Percentiles rank a stretch among this genome's conserved stretches.
phyloP scores from a whole-genome alignment of 1,140 invertebrate species.

The Bombyx mori region DNA sequence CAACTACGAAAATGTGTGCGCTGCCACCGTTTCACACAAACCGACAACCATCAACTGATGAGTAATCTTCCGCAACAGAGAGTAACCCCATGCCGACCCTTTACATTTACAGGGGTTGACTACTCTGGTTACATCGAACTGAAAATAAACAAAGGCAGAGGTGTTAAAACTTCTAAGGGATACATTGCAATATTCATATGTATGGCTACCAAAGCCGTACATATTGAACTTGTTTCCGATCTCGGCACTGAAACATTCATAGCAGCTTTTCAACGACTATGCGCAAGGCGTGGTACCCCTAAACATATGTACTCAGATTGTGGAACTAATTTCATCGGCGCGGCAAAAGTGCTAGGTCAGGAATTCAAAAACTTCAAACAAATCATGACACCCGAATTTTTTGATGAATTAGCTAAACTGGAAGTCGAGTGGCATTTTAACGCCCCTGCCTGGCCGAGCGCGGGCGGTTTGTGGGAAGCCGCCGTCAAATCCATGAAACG shows the following conservation, averaged over 20 bases:
- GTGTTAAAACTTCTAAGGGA: background rate
- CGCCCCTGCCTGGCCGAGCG: background rate
- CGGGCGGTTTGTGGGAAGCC: conserved; percentile 3
- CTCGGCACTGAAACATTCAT: conserved; percentile 30
- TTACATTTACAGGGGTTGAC: background rate
- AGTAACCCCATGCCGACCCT: background rate
- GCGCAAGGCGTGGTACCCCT: conserved; percentile 26
- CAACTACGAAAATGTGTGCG: conserved; percentile 7
- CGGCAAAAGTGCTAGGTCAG: conserved; percentile 16
- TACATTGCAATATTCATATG: conserved; percentile 18
- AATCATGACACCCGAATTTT: background rate
- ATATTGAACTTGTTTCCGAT: conserved; percentile 40
- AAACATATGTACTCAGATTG: conserved; percentile 17
- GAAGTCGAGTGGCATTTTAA: background rate
- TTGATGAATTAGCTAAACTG: conserved; percentile 2
- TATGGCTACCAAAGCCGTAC: conserved; percentile 29
- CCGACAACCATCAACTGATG: conserved; percentile 8
- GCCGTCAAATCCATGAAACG: conserved; percentile 8
- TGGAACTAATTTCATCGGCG: conserved; percentile 32
- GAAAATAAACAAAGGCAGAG: background rate
- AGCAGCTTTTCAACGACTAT: conserved; percentile 33
- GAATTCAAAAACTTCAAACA: background rate
- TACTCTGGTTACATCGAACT: background rate
- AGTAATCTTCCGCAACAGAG: conserved; percentile 4
- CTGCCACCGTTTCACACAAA: conserved; percentile 6